Percentiles rank a stretch among this genome's conserved stretches.
These are phyloP conservation scores for Ispidina picta DNA, from an alignment of 2,797 vertebrate species.

Conservation along the genomic window DNA sequence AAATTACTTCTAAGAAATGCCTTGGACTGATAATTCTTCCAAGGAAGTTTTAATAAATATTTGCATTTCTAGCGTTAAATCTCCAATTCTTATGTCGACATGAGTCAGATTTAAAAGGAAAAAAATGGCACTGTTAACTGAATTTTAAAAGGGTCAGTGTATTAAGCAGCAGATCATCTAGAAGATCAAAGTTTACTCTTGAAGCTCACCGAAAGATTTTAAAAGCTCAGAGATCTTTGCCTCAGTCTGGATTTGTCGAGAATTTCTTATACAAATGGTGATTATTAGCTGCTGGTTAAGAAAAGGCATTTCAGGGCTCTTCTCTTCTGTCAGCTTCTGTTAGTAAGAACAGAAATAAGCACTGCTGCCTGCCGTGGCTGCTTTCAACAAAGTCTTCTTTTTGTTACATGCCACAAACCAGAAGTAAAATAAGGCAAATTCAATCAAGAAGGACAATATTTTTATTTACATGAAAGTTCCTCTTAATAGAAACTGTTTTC, in stretches of 20 bases:
- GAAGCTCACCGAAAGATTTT: not conserved
- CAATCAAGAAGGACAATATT: not conserved
- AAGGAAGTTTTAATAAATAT: not conserved
- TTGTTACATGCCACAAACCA: not conserved
- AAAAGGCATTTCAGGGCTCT: not conserved
- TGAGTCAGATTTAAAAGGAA: not conserved
- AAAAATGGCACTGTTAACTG: fast-evolving
- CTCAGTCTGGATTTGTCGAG: not conserved
- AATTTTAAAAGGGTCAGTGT: not conserved
- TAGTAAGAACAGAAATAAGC: not conserved
- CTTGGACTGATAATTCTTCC: not conserved
- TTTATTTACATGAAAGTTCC: not conserved
- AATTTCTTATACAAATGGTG: not conserved
- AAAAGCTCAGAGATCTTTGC: not conserved
- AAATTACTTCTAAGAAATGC: not conserved
- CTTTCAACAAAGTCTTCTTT: not conserved
- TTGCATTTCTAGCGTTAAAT: not conserved
- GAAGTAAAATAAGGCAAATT: not conserved
- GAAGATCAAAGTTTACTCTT: not conserved
- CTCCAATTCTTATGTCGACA: not conserved
- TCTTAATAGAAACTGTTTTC: not conserved
- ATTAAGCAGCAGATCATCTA: not conserved
- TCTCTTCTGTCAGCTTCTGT: not conserved
- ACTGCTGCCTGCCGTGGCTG: fast-evolving
- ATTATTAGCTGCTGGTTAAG: not conserved